These are phyloP conservation scores for Pseudomyrmex dendroicus DNA, from an alignment of 1,140 invertebrate species.

Conservation along the genomic window DNA sequence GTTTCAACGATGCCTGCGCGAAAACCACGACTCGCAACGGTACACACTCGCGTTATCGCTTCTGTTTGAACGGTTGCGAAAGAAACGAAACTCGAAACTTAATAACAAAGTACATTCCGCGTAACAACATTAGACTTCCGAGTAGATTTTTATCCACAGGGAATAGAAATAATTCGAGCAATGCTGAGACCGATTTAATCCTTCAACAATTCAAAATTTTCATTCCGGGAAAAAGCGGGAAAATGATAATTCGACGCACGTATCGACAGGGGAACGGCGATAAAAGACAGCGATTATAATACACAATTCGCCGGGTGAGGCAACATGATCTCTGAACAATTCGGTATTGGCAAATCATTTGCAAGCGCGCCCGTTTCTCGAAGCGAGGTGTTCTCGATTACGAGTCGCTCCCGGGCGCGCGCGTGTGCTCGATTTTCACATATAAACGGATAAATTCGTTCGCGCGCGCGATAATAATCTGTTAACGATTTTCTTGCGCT, in stretches of 20 bases:
- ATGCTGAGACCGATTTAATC: too few relatives aligned
- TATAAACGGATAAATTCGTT: slow-evolving; percentile 41
- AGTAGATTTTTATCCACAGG: not conserved
- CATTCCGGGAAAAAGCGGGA: not conserved
- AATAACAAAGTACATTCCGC: not conserved
- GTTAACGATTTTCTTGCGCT: slow-evolving; percentile 52
- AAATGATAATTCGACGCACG: not conserved
- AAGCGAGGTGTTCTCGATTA: slow-evolving; percentile 11
- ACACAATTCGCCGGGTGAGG: not conserved
- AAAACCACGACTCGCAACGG: not conserved
- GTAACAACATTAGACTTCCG: not conserved
- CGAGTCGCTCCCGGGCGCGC: not conserved
- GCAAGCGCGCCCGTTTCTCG: slow-evolving; percentile 6
- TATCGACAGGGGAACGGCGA: not conserved
- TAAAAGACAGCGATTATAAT: not conserved
- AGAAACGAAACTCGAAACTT: not conserved
- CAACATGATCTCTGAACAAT: slow-evolving; percentile 22
- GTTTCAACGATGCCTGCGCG: not conserved
- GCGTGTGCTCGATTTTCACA: slow-evolving; percentile 20
- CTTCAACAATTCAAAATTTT: too few relatives aligned
- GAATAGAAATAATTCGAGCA: not conserved
- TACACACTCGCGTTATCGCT: not conserved
- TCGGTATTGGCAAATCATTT: slow-evolving; percentile 36
- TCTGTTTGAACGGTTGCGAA: slow-evolving; percentile 11
- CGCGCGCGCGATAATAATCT: slow-evolving; percentile 44